Percentiles rank a stretch among this genome's conserved stretches.
phyloP scores from a whole-genome alignment of 2,113 vertebrate genomes.

The Epinephelus fuscoguttatus region DNA sequence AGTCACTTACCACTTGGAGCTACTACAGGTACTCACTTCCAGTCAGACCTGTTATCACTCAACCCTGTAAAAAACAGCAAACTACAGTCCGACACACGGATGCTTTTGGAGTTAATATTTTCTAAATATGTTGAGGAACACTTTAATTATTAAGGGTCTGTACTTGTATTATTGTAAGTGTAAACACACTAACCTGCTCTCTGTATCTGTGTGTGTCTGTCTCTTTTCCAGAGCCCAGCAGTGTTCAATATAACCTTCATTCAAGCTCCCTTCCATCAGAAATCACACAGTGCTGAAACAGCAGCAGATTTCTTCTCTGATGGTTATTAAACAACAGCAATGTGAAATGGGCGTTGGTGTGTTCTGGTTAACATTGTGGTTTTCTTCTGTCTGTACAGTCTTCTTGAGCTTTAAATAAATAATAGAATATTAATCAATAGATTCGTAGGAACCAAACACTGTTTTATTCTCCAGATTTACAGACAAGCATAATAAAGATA shows the following conservation, averaged over 20 bases:
- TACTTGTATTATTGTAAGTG: background rate
- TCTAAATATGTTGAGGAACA: background rate
- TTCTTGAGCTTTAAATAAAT: background rate
- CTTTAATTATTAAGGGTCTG: background rate
- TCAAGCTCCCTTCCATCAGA: conserved; percentile 71
- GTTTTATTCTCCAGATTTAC: too few relatives aligned
- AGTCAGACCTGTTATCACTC: background rate
- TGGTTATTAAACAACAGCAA: background rate
- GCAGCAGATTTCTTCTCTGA: background rate
- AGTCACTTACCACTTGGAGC: background rate
- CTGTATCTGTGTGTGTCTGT: conserved; percentile 23
- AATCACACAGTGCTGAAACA: conserved; percentile 70
- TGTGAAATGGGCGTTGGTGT: background rate
- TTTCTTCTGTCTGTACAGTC: background rate
- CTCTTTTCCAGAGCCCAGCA: conserved; percentile 56
- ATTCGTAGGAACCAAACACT: too few relatives aligned
- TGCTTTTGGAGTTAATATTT: background rate
- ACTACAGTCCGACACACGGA: background rate
- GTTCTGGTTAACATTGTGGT: background rate
- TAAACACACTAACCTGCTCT: conserved; percentile 29
- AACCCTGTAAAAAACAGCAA: background rate
- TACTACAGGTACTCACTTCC: background rate
- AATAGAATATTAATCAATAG: too few relatives aligned
- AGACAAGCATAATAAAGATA: too few relatives aligned
- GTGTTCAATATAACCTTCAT: rapidly evolving